A percentile compares a stretch with the other conserved stretches of the same genome.
Conservation (phyloP, 2,113 vertebrate genomes). For the Stomatorhinus ivindoensis region DNA sequence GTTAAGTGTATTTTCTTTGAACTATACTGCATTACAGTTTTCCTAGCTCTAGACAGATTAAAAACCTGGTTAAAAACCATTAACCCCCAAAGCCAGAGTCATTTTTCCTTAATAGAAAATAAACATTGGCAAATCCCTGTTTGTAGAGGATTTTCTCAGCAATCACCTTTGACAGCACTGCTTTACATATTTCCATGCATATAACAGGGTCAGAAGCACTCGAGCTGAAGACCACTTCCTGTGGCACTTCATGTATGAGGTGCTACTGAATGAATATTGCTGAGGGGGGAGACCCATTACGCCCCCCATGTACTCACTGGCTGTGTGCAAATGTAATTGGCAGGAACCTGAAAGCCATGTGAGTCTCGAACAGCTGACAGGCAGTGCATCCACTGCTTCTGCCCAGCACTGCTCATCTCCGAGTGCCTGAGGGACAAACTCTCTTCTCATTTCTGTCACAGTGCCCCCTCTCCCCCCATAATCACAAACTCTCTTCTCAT, state of each 20-base stretch:
- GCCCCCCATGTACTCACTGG: background rate
- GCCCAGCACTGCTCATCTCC: background rate
- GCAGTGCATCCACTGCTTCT: background rate
- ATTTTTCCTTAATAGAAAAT: background rate
- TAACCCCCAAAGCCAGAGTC: background rate
- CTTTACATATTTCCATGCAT: background rate
- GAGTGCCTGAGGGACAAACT: background rate
- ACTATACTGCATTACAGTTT: background rate
- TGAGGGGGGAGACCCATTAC: background rate
- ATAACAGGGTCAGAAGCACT: background rate
- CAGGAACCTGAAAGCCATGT: background rate
- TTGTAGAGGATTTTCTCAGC: background rate
- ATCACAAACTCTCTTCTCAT: background rate
- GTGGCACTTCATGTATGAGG: background rate
- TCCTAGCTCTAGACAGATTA: background rate
- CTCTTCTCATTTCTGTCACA: background rate
- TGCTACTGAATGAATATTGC: background rate
- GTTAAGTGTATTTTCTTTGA: background rate
- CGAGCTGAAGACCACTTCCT: background rate
- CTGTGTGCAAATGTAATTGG: background rate
- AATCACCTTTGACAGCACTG: background rate
- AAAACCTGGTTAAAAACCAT: background rate
- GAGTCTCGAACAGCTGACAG: background rate
- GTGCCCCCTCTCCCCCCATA: background rate
- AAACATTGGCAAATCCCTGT: background rate